These are phyloP conservation scores for Parascotia fuliginaria DNA, from an alignment of 2,888 invertebrate genomes.

Conservation along the genomic window DNA sequence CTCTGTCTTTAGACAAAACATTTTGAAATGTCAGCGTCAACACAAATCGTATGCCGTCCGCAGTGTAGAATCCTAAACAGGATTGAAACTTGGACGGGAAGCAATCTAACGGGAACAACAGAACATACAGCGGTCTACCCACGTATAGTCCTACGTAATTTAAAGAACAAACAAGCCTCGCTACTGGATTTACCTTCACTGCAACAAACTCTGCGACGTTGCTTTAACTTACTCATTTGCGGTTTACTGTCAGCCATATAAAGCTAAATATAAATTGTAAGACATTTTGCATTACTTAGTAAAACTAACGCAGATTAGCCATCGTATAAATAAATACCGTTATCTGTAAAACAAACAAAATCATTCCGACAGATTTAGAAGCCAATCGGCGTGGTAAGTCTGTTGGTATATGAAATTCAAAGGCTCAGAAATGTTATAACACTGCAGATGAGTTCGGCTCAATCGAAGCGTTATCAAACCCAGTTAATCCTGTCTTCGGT, in stretches of 20 bases:
- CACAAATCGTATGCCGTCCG: conserved; percentile 57
- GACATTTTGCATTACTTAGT: conserved; percentile 21
- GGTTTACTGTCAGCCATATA: conserved; percentile 44
- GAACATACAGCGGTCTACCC: conserved; percentile 57
- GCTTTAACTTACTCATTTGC: conserved; percentile 63
- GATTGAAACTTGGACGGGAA: conserved; percentile 67
- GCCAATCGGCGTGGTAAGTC: conserved; percentile 47
- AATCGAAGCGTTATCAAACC: conserved; percentile 74
- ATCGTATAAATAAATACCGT: conserved; percentile 39
- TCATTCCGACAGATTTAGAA: conserved; percentile 42
- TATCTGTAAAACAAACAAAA: conserved; percentile 46
- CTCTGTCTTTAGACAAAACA: conserved; percentile 9
- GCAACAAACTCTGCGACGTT: conserved; percentile 63
- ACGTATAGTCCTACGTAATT: conserved; percentile 65
- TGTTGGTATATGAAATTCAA: conserved; percentile 60
- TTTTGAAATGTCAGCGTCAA: conserved; percentile 21
- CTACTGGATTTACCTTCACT: conserved; percentile 57
- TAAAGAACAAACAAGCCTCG: conserved; percentile 71
- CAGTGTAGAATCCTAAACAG: conserved; percentile 60
- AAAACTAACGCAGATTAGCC: conserved; percentile 16
- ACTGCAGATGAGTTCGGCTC: conserved; percentile 68
- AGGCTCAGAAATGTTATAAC: conserved; percentile 70
- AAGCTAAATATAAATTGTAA: conserved; percentile 14
- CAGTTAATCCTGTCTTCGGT: conserved; percentile 77
- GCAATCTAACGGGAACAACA: conserved; percentile 66